Evolutionary conservation across 2,888 invertebrate species (phyloP), one percentile per base, ranked within the genome.

Genomic region (Eledona agricola): DNA sequence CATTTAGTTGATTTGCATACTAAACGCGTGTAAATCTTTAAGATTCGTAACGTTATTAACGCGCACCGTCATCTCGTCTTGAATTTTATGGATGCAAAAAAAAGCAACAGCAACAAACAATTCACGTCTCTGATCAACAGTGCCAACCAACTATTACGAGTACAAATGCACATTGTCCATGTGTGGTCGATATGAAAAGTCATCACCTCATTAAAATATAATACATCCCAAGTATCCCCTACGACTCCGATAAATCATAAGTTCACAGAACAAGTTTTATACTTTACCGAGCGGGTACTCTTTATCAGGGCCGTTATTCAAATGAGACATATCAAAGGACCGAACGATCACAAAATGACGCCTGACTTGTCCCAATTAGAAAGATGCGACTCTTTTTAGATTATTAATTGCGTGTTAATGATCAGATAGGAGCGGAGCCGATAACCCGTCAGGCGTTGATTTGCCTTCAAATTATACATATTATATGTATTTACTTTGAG

Each of bases 131-230:
- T n/a, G n/a, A n/a, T n/a, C n/a, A n/a, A n/a, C n/a, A n/a, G n/a
- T n/a, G n/a, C n/a, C n/a, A n/a, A n/a, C n/a, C n/a, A n/a, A n/a
- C n/a, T n/a, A n/a, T 25, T 45, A 16, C 23, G 32, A 45, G n/a
- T 25, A 5, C 9, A 35, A 46, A 31, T 23, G 28, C 25, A n/a
- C n/a, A 46, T 35, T 46, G 46, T 46, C 35, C 15, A 19, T 35
- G 46, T 46, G 46, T 46, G 46, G 46, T 35, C 46, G 16, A 22
- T 46, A 46, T 35, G 22, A 19, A 46, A 13, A 35, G 19, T 46
- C 34, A 35, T 46, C 46, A 46, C 35, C 46, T 46, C 46, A 46
- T 46, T 46, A 46, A 35, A 46, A 46, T 46, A 46, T 46, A 46
- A 46, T 46, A 34, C 34, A 35, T 46, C 45, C 15, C 13, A 20